Evolutionary conservation across 2,113 vertebrate species (phyloP).

Genomic region (Crotalus viridis): DNA sequence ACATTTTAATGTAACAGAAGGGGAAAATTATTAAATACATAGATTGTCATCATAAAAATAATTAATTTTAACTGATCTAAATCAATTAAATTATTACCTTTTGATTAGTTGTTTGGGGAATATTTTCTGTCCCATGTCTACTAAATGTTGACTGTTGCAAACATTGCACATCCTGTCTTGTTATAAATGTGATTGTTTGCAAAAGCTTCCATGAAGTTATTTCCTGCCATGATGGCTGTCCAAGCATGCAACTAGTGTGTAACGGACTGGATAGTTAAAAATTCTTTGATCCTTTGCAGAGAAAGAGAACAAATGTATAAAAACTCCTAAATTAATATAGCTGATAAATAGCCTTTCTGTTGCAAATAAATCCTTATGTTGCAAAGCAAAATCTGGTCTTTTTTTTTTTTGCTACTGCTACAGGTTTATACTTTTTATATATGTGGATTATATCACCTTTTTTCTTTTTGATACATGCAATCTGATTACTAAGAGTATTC

Average conservation of each 20-base stretch:
- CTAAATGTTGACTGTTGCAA: not conserved
- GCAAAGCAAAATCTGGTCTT: not conserved
- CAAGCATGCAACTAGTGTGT: not conserved
- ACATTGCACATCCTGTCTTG: not conserved
- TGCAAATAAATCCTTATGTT: not conserved
- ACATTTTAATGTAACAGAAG: not conserved
- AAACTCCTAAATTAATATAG: not conserved
- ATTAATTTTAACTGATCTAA: not conserved
- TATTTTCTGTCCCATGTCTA: not conserved
- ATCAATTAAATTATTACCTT: not conserved
- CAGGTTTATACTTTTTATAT: not conserved
- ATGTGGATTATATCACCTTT: not conserved
- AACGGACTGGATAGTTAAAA: not conserved
- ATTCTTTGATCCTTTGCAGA: not conserved
- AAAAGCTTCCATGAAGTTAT: not conserved
- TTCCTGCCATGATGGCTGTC: not conserved
- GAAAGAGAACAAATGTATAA: not conserved
- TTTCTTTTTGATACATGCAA: not conserved
- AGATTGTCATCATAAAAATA: not conserved
- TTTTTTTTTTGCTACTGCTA: not conserved
- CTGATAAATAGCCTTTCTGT: not conserved
- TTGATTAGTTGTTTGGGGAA: not conserved
- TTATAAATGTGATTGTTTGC: not conserved
- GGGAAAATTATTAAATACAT: not conserved
- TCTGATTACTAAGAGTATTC: not conserved